These are phyloP conservation scores for Microctonus aethiopoides DNA, from an alignment of 2,888 invertebrate genomes.

Conservation along the genomic window DNA sequence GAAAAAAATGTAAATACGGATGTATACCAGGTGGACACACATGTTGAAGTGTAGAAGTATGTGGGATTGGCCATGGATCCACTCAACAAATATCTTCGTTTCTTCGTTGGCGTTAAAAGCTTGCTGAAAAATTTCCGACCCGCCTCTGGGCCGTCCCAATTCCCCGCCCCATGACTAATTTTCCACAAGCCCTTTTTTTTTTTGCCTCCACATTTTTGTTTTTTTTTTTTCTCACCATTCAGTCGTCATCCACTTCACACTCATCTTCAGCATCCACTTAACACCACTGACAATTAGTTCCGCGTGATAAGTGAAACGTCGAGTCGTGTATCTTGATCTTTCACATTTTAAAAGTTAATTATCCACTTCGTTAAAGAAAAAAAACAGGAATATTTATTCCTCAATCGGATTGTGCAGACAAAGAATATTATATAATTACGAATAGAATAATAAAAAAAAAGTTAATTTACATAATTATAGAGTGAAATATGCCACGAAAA, in stretches of 20 bases:
- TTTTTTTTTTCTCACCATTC: constrained; percentile 32
- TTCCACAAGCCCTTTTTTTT: constrained; percentile 37
- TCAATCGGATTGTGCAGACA: not conserved
- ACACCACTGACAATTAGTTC: constrained; percentile 57
- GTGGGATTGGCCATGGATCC: constrained; percentile 9
- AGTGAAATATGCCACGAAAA: constrained; percentile 66
- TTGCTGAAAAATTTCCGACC: constrained; percentile 29
- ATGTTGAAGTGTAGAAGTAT: constrained; percentile 42
- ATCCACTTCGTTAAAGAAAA: constrained; percentile 16
- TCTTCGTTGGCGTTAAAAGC: not conserved
- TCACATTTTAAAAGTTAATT: constrained; percentile 6
- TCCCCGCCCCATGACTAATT: constrained; percentile 45
- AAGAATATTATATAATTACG: not conserved
- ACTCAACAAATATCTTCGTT: not conserved
- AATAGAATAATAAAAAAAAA: constrained; percentile 6
- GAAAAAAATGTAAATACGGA: constrained; percentile 22
- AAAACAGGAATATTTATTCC: not conserved
- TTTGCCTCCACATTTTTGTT: constrained; percentile 30
- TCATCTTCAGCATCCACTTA: constrained; percentile 50
- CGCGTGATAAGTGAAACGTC: constrained; percentile 45
- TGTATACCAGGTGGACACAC: constrained; percentile 57
- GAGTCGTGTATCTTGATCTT: constrained; percentile 38
- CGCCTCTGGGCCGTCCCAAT: constrained; percentile 52
- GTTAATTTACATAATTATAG: not conserved
- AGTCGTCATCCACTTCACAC: constrained; percentile 12